A percentile compares a stretch with the other conserved stretches of the same genome.
These are phyloP conservation scores for Omphaloscelis lunosa DNA, from an alignment of 2,888 invertebrate species.

Conservation along the genomic window DNA sequence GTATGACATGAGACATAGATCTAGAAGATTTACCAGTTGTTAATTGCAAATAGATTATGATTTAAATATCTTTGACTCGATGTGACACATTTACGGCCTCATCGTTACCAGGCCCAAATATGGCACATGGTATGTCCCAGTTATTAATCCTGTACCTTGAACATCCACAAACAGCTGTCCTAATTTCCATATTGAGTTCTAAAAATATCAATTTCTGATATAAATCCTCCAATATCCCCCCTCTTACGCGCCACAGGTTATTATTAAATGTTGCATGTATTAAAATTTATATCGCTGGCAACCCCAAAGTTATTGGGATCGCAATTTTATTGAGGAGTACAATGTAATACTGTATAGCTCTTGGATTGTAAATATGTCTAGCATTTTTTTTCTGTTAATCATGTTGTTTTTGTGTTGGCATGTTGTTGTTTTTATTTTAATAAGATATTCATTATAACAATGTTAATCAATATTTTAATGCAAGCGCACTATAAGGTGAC, in stretches of 20 bases:
- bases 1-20: too few species aligned
- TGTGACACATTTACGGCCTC: not conserved
- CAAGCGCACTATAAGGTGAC: not conserved
- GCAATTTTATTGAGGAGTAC: slow-evolving; percentile 77
- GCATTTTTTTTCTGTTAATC: not conserved
- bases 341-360: slow-evolving; percentile 61
- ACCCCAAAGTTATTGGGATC: slow-evolving; percentile 74
- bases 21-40: too few species aligned
- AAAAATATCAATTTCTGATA: slow-evolving; percentile 68
- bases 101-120: not conserved
- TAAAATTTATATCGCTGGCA: slow-evolving; percentile 79
- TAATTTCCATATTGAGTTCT: slow-evolving; percentile 24
- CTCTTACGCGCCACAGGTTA: slow-evolving; percentile 77
- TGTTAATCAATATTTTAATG: not conserved
- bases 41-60: not conserved
- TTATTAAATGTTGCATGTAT: slow-evolving; percentile 89
- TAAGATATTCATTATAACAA: too few species aligned
- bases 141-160: not conserved
- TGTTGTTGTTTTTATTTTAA: not conserved
- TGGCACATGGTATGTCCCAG: not conserved
- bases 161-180: not conserved
- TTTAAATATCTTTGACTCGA: not conserved
- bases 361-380: slow-evolving; percentile 75
- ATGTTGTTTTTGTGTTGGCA: not conserved
- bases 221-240: slow-evolving; percentile 70